Evolutionary conservation across 1,140 invertebrate genomes (phyloP).

Genomic region (Saccostrea echinata): DNA sequence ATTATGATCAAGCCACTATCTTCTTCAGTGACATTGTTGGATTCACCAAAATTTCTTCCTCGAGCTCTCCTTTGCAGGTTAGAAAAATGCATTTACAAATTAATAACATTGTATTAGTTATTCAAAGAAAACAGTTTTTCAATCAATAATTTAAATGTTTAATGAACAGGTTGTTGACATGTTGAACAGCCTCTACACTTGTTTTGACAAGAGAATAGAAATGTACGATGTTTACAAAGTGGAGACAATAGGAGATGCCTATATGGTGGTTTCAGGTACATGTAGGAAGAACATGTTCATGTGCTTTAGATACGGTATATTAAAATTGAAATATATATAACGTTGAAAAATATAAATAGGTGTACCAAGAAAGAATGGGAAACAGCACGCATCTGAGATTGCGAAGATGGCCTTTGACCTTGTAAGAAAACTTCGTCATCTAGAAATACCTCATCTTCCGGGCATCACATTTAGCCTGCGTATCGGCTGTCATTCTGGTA

Average conservation of each 20-base stretch:
- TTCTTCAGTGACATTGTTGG: conserved; percentile 90
- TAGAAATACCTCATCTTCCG: conserved; percentile 91
- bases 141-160: background rate
- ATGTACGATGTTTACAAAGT: conserved; percentile 76
- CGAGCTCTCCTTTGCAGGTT: conserved; percentile 94
- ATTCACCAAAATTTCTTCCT: conserved; percentile 88
- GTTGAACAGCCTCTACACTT: conserved; percentile 73
- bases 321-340: no score
- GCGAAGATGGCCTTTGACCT: conserved; percentile 94
- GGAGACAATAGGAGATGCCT: conserved; percentile 76
- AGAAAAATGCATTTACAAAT: background rate
- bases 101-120: no score
- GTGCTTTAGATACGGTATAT: no score
- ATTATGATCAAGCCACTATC: conserved; percentile 78
- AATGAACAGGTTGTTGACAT: conserved; percentile 85
- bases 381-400: conserved; percentile 89
- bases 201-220: conserved; percentile 72
- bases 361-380: conserved; percentile 87
- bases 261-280: conserved; percentile 73
- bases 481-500: conserved; percentile 96
- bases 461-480: conserved; percentile 90
- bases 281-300: conserved; percentile 18
- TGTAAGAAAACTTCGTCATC: conserved; percentile 90
- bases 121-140: no score
- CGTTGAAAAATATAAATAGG: conserved; percentile 82